Percentiles rank a stretch among this genome's conserved stretches.
phyloP scores from a whole-genome alignment of 2,888 invertebrate genomes.

The Drosophila phalerata region DNA sequence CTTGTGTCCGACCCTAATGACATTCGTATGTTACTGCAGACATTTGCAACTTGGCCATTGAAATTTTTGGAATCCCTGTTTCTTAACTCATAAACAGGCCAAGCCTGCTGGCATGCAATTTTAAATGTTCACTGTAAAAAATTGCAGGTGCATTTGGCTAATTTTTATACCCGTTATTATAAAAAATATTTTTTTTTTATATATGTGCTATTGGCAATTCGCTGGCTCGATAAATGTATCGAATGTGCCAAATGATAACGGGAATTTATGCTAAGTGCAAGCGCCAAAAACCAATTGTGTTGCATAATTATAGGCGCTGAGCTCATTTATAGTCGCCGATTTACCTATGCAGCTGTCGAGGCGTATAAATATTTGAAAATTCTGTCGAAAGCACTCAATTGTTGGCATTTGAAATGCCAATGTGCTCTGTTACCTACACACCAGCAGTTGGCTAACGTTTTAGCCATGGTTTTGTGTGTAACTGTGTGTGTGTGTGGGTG shows the following conservation, averaged over 20 bases:
- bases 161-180: too few relatives aligned
- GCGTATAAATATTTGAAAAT: constrained; percentile 53
- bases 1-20: constrained; percentile 65
- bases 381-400: constrained; percentile 59
- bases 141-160: constrained; percentile 17
- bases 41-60: constrained; percentile 52
- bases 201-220: constrained; percentile 34
- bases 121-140: constrained; percentile 20
- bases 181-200: neutral
- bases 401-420: constrained; percentile 40
- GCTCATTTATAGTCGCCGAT: constrained; percentile 37
- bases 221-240: constrained; percentile 23
- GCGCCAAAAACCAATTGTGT: constrained; percentile 48
- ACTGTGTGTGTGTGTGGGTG: constrained; percentile 33
- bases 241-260: constrained; percentile 49
- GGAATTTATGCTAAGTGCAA: constrained; percentile 49
- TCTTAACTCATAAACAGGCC: constrained; percentile 31
- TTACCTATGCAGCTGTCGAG: constrained; percentile 40
- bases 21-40: constrained; percentile 62
- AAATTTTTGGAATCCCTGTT: constrained; percentile 17
- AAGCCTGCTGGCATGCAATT: constrained; percentile 49
- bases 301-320: constrained; percentile 50
- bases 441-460: constrained; percentile 17
- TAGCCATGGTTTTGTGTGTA: constrained; percentile 37
- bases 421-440: neutral